Conservation (phyloP, 2,797 vertebrate genomes). For the Sebastes oblongus region DNA sequence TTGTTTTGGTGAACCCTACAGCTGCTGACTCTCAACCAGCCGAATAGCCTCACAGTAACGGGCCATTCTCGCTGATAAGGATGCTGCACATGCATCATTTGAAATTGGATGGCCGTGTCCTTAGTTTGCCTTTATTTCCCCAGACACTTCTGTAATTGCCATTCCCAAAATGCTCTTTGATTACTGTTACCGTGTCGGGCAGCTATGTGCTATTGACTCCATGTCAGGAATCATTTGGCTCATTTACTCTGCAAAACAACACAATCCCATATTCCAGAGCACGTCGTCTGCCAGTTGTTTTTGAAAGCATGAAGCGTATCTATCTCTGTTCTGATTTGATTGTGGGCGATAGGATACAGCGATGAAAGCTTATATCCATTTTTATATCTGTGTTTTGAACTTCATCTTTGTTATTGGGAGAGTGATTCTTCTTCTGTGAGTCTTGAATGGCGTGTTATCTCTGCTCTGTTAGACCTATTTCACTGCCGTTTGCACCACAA, state of each 20-base stretch:
- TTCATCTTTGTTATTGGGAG: constrained; percentile 42
- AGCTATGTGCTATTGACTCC: constrained; percentile 46
- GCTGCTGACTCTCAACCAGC: constrained; percentile 41
- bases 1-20: constrained; percentile 52
- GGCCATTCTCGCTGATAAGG: constrained; percentile 2
- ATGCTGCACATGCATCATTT: constrained; percentile 36
- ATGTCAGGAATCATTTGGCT: constrained; percentile 59
- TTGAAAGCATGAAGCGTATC: constrained; percentile 35
- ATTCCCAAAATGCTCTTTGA: constrained; percentile 59
- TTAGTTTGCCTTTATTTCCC: constrained; percentile 41
- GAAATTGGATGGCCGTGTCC: constrained; percentile 29
- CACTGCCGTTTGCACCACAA: constrained; percentile 34
- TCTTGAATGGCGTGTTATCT: constrained; percentile 27
- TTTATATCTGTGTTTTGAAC: constrained; percentile 56
- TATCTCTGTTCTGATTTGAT: constrained; percentile 42
- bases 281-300: constrained; percentile 25
- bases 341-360: constrained; percentile 22
- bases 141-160: constrained; percentile 39
- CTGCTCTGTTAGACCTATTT: constrained; percentile 28
- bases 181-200: constrained; percentile 36
- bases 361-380: constrained; percentile 52
- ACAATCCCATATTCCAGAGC: constrained; percentile 31
- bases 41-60: constrained; percentile 15
- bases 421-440: neutral
- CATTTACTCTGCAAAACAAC: constrained; percentile 51